A percentile compares a stretch with the other conserved stretches of the same genome.
These are phyloP conservation scores for Buphagus erythrorhynchus DNA, from an alignment of 2,797 vertebrate species.

Conservation along the genomic window DNA sequence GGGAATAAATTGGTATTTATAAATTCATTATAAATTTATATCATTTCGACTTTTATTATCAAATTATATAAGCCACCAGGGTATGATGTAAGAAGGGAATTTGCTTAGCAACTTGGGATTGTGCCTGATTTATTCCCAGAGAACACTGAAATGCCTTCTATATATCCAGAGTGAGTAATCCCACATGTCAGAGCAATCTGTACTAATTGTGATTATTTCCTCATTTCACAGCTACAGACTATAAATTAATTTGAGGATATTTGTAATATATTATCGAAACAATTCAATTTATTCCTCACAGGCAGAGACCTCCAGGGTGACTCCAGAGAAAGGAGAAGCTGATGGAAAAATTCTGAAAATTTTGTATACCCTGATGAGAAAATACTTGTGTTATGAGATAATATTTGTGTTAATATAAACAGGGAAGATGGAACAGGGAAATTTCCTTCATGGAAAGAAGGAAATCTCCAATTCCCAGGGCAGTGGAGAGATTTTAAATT, in stretches of 20 bases:
- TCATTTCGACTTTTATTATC: background rate
- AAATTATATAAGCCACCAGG: background rate
- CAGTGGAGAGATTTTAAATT: background rate
- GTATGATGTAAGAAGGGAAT: background rate
- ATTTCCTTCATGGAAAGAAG: background rate
- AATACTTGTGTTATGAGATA: too few relatives aligned
- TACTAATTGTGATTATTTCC: background rate
- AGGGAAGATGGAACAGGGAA: too few relatives aligned
- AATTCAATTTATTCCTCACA: background rate
- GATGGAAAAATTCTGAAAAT: background rate
- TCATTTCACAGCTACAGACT: background rate
- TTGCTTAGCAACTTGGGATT: constrained; percentile 27
- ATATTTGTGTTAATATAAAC: background rate
- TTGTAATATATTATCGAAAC: background rate
- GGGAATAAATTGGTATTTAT: background rate
- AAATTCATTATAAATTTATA: background rate
- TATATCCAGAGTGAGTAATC: constrained; percentile 33
- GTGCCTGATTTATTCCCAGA: constrained; percentile 37
- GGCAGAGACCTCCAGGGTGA: background rate
- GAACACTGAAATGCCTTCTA: constrained; percentile 11
- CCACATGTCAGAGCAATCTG: constrained; percentile 24
- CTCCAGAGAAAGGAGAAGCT: background rate
- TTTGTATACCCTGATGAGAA: background rate
- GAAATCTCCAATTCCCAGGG: background rate
- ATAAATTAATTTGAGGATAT: background rate